These are phyloP conservation scores for Rhynchonycteris naso DNA, from an alignment of 2,797 vertebrate genomes.

Conservation along the genomic window DNA sequence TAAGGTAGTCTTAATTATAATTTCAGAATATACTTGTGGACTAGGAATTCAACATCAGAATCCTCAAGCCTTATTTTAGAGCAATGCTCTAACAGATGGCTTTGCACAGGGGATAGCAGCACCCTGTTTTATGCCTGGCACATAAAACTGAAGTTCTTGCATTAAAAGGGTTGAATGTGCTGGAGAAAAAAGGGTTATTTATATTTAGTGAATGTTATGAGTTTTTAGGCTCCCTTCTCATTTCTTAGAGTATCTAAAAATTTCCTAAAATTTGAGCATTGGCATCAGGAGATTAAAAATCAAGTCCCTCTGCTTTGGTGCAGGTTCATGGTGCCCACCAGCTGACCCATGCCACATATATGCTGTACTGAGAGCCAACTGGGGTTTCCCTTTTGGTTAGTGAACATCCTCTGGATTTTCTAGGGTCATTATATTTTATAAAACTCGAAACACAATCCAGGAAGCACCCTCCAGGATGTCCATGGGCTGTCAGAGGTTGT, in stretches of 20 bases:
- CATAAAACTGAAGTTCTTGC: background rate
- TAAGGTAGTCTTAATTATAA: background rate
- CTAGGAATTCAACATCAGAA: background rate
- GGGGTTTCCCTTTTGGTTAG: background rate
- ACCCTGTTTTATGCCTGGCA: background rate
- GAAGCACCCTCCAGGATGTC: background rate
- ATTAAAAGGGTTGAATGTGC: background rate
- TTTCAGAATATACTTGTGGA: background rate
- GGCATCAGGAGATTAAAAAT: background rate
- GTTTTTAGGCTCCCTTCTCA: conserved; percentile 20
- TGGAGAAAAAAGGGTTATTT: background rate
- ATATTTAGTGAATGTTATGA: background rate
- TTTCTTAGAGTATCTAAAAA: background rate
- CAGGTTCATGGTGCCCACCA: background rate
- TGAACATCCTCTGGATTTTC: background rate
- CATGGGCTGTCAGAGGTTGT: background rate
- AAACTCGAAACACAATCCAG: background rate
- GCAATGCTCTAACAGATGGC: background rate
- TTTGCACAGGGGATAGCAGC: background rate
- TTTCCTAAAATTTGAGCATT: background rate
- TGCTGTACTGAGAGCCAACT: background rate
- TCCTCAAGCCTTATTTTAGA: background rate
- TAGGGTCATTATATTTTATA: background rate
- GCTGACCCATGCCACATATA: background rate
- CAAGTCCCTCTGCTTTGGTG: background rate